These are phyloP conservation scores for Drosophila nigricruria DNA, from an alignment of 2,888 invertebrate species.

Conservation along the genomic window DNA sequence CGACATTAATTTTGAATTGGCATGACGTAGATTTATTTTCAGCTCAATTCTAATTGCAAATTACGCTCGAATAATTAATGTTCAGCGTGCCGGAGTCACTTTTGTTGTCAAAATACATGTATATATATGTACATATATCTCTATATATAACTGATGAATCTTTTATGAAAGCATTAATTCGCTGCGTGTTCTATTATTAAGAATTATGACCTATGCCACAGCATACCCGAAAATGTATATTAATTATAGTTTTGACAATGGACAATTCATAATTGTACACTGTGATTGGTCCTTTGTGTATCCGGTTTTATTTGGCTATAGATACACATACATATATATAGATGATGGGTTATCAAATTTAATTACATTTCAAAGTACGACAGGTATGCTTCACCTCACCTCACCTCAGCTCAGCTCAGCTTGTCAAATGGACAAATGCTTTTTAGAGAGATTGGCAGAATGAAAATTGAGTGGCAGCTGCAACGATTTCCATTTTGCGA, in stretches of 20 bases:
- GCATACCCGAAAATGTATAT: conserved; percentile 31
- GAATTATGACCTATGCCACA: conserved; percentile 35
- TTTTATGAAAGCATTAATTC: conserved; percentile 17
- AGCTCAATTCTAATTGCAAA: conserved; percentile 28
- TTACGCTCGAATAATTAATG: conserved; percentile 30
- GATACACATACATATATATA: neutral
- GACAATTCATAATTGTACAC: conserved; percentile 11
- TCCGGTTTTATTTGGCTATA: conserved; percentile 12
- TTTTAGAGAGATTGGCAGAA: conserved; percentile 20
- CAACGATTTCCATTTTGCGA: conserved; percentile 28
- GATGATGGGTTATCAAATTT: conserved; percentile 11
- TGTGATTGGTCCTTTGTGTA: conserved; percentile 52
- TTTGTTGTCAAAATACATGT: conserved; percentile 21
- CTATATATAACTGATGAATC: conserved; percentile 24
- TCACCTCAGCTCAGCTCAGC: too few species aligned
- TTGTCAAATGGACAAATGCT: neutral
- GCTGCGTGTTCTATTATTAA: conserved; percentile 22
- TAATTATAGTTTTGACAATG: conserved; percentile 38
- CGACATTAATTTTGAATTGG: conserved; percentile 56
- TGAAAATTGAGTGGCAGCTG: conserved; percentile 48
- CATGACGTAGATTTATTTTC: conserved; percentile 63
- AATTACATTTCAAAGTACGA: conserved; percentile 13
- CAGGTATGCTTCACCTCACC: neutral
- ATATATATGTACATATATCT: neutral
- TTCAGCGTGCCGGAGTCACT: neutral